Conservation (phyloP, 2,113 vertebrate species). For the Neomonachus schauinslandi region DNA sequence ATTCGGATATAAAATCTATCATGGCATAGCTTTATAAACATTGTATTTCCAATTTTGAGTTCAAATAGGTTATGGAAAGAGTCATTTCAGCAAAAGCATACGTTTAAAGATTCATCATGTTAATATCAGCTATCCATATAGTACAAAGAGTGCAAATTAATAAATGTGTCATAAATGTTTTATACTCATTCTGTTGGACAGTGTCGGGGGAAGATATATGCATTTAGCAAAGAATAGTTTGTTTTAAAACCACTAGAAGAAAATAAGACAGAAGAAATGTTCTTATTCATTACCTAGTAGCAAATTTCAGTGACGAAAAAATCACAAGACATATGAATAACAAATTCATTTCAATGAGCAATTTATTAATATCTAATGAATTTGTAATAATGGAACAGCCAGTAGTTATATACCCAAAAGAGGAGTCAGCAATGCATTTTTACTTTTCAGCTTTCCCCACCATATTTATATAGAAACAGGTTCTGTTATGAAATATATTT, state of each 20-base stretch:
- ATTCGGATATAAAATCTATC: not conserved
- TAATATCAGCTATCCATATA: not conserved
- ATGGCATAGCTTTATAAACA: not conserved
- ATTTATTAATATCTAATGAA: not conserved
- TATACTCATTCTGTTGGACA: not conserved
- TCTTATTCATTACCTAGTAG: not conserved
- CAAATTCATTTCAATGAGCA: not conserved
- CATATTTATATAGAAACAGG: accelerated
- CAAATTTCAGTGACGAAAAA: not conserved
- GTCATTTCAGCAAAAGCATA: slow-evolving; percentile 1
- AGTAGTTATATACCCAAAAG: not conserved
- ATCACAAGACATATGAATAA: not conserved
- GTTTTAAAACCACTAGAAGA: not conserved
- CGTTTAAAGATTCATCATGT: slow-evolving; percentile 45
- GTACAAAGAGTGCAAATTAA: slow-evolving; percentile 39
- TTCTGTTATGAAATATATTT: not conserved
- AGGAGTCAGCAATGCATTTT: not conserved
- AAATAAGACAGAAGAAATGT: not conserved
- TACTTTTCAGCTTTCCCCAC: not conserved
- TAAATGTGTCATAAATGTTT: slow-evolving; percentile 26
- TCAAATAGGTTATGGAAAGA: slow-evolving; percentile 47
- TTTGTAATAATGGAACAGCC: not conserved
- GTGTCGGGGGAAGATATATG: not conserved
- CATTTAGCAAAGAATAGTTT: not conserved
- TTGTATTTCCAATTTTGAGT: slow-evolving; percentile 12